These are phyloP conservation scores for Thyatira batis DNA, from an alignment of 2,888 invertebrate species.

Conservation along the genomic window DNA sequence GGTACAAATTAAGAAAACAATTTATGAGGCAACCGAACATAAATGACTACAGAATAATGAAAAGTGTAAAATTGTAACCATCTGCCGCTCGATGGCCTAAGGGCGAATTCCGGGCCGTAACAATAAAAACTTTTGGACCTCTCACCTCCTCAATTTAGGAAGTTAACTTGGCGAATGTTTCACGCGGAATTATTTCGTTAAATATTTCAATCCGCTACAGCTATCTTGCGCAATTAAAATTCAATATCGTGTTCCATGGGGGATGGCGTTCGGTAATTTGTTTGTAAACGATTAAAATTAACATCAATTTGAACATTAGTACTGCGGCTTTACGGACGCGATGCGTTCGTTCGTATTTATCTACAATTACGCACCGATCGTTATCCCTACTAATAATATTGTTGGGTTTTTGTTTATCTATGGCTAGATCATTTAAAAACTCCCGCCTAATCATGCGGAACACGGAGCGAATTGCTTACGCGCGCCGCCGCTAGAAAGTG, in stretches of 20 bases:
- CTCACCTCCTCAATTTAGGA: constrained; percentile 56
- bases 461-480: no score
- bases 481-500: no score
- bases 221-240: constrained; percentile 26
- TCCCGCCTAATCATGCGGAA: no score
- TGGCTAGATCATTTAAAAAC: no score
- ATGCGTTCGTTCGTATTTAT: background rate
- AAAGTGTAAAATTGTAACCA: constrained; percentile 53
- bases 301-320: constrained; percentile 6
- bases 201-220: constrained; percentile 28
- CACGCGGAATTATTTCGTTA: constrained; percentile 31
- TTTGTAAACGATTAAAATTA: background rate
- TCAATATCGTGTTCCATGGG: constrained; percentile 24
- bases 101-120: constrained; percentile 49
- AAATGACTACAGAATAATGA: constrained; percentile 37
- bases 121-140: constrained; percentile 62
- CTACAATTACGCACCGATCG: background rate
- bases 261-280: background rate
- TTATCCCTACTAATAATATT: background rate
- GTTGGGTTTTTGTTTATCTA: background rate
- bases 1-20: constrained; percentile 16
- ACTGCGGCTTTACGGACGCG: background rate
- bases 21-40: constrained; percentile 27
- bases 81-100: constrained; percentile 32
- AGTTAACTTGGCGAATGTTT: constrained; percentile 26